phyloP scores from a whole-genome alignment of 2,888 invertebrate genomes.

The Dexiosoma caninum region DNA sequence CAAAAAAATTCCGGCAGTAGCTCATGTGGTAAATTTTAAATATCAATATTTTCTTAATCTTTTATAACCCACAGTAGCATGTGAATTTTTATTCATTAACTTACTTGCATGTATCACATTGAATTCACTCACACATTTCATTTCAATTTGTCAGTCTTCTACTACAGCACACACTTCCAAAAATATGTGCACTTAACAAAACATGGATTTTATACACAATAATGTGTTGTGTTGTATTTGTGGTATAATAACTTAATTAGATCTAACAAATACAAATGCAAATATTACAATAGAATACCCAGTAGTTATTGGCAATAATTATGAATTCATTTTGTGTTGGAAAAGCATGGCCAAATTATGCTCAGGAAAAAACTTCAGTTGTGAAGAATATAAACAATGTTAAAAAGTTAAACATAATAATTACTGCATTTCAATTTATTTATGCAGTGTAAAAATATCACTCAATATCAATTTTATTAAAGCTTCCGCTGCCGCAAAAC shows the following conservation, averaged over 20 bases:
- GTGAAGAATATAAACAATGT: too few species aligned
- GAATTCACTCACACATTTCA: neutral
- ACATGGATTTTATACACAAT: conserved; percentile 24
- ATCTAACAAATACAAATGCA: neutral
- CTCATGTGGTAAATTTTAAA: too few species aligned
- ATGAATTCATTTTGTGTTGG: too few species aligned
- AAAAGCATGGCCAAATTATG: too few species aligned
- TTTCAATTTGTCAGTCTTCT: neutral
- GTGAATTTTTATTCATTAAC: neutral
- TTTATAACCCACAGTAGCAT: neutral
- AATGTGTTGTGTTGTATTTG: conserved; percentile 42
- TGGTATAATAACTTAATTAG: conserved; percentile 59
- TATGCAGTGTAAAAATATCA: too few species aligned
- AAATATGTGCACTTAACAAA: conserved; percentile 27
- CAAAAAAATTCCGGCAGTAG: too few species aligned
- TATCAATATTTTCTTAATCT: neutral
- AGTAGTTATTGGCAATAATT: too few species aligned
- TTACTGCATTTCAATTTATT: too few species aligned
- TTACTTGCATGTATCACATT: neutral
- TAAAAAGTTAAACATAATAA: too few species aligned
- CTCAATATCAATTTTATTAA: too few species aligned
- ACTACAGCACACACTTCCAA: neutral
- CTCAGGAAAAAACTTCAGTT: too few species aligned
- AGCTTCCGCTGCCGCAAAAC: too few species aligned
- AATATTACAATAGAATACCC: neutral